A percentile compares a stretch with the other conserved stretches of the same genome.
phyloP scores from a whole-genome alignment of 2,797 vertebrate species.

The Anniella stebbinsi region DNA sequence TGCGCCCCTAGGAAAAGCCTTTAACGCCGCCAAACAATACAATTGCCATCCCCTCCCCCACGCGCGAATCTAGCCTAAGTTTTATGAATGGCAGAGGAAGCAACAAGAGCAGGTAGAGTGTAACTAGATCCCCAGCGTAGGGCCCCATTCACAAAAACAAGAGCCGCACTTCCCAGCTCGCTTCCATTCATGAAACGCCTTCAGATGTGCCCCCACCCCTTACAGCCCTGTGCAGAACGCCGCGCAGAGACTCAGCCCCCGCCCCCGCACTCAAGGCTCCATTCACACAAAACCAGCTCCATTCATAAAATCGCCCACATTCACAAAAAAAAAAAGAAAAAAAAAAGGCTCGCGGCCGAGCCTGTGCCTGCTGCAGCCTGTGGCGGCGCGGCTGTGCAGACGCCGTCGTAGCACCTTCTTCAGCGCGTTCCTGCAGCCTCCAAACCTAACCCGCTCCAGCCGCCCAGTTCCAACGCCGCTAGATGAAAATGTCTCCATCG shows the following conservation, averaged over 20 bases:
- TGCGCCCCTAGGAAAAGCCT: conserved; percentile 61
- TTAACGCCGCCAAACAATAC: conserved; percentile 36
- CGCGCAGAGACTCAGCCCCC: conserved; percentile 68
- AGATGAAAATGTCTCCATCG: neutral
- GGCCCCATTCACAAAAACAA: conserved; percentile 80
- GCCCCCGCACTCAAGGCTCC: conserved; percentile 70
- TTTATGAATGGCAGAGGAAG: conserved; percentile 76
- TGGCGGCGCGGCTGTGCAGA: conserved; percentile 16
- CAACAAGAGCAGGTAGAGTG: conserved; percentile 74
- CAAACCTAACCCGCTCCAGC: neutral
- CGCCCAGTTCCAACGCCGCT: neutral
- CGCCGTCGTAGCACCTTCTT: neutral
- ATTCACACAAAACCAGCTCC: conserved; percentile 74
- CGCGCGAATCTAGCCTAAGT: conserved; percentile 62
- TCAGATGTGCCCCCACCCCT: conserved; percentile 65
- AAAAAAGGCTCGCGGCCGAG: neutral
- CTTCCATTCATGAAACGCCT: conserved; percentile 80
- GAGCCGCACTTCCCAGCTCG: conserved; percentile 79
- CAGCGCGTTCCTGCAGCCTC: neutral
- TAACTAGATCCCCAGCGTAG: conserved; percentile 75
- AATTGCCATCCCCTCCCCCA: conserved; percentile 63
- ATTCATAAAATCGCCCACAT: conserved; percentile 78
- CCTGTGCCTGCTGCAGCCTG: conserved; percentile 31
- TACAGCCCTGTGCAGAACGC: conserved; percentile 58
- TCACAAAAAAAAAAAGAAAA: conserved; percentile 49